Percentiles rank a stretch among this genome's conserved stretches.
These are phyloP conservation scores for Aricia artaxerxes DNA, from an alignment of 2,888 invertebrate genomes.

Conservation along the genomic window DNA sequence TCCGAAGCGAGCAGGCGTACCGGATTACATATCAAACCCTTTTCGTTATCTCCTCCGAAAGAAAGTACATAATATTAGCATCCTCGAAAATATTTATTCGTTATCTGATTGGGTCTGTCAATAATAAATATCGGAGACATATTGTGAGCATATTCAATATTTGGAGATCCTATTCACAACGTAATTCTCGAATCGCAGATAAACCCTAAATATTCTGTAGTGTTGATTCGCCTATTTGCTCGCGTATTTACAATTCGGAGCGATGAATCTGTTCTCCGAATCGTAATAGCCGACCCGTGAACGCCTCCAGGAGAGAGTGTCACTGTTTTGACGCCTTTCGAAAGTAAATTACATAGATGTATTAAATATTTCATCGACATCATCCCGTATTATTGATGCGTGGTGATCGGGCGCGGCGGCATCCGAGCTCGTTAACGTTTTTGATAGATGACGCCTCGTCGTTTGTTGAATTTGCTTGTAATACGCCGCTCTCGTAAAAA, in stretches of 20 bases:
- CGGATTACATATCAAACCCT: slow-evolving; percentile 28
- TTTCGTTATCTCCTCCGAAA: slow-evolving; percentile 21
- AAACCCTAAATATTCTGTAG: slow-evolving; percentile 4
- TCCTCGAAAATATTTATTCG: slow-evolving; percentile 21
- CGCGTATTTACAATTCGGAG: neutral
- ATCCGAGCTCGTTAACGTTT: slow-evolving; percentile 77
- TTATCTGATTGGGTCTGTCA: slow-evolving; percentile 16
- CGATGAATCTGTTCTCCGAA: neutral
- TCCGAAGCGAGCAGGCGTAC: slow-evolving; percentile 17
- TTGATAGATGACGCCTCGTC: slow-evolving; percentile 77
- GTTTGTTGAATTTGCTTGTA: slow-evolving; percentile 76
- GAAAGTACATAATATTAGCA: slow-evolving; percentile 21
- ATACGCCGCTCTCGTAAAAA: slow-evolving; percentile 72
- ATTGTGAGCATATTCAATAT: slow-evolving; percentile 9
- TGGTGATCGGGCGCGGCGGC: slow-evolving; percentile 70
- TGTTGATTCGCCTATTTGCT: slow-evolving; percentile 3
- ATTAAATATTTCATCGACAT: slow-evolving; percentile 62
- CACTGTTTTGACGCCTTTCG: slow-evolving; percentile 55
- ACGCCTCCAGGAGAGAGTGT: slow-evolving; percentile 38
- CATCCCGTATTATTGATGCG: slow-evolving; percentile 70
- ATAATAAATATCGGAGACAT: slow-evolving; percentile 13
- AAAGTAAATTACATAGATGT: slow-evolving; percentile 54
- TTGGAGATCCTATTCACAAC: neutral
- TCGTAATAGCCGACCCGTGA: neutral
- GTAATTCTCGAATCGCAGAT: neutral